Percentiles rank a stretch among this genome's conserved stretches.
Evolutionary conservation across 2,797 vertebrate genomes (phyloP).

Genomic region (Potorous gilbertii): DNA sequence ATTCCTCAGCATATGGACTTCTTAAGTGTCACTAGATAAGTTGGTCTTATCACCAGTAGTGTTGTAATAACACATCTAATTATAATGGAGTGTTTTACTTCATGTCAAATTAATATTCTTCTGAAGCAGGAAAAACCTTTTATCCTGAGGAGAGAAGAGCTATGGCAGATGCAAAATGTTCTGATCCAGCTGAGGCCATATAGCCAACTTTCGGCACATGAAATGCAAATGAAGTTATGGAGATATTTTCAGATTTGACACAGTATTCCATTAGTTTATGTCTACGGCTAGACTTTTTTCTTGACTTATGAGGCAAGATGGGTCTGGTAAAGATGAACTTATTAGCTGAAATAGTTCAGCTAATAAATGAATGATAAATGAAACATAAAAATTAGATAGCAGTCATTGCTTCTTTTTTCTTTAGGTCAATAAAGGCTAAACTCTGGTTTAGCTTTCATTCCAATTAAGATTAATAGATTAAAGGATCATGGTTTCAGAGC

Average conservation of each 20-base stretch:
- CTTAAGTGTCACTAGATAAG: background rate
- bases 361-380: background rate
- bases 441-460: background rate
- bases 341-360: background rate
- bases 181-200: background rate
- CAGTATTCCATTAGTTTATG: background rate
- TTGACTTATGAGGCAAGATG: background rate
- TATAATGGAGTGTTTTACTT: background rate
- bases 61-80: background rate
- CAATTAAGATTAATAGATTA: background rate
- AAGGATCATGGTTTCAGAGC: background rate
- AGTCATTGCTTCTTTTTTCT: background rate
- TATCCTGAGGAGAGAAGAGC: background rate
- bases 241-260: background rate
- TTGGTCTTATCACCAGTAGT: conserved; percentile 22
- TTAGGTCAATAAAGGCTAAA: background rate
- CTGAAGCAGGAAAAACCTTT: conserved; percentile 12
- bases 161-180: rapidly evolving
- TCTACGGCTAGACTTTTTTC: background rate
- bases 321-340: background rate
- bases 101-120: conserved; percentile 2
- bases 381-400: background rate
- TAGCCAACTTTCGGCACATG: background rate
- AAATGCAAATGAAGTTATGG: background rate
- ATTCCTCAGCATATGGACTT: background rate